Evolutionary conservation across 2,797 vertebrate genomes (phyloP).

Genomic region (Chaetophractus vellerosus): DNA sequence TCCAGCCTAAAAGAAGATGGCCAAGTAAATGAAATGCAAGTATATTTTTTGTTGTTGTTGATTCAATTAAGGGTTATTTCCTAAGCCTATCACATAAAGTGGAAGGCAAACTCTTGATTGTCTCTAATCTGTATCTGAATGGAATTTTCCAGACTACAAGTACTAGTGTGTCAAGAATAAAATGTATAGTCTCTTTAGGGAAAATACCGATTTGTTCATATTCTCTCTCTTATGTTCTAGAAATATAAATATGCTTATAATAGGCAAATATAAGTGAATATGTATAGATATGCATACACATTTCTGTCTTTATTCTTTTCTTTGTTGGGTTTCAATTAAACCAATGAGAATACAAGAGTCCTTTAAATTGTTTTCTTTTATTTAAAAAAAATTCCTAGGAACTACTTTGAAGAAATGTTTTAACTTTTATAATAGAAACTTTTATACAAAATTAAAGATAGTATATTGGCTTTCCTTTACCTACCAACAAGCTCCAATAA

Average conservation of each 20-base stretch:
- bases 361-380: background rate
- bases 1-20: conserved; percentile 29
- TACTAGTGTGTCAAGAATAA: conserved; percentile 62
- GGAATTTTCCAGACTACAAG: conserved; percentile 73
- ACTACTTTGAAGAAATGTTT: background rate
- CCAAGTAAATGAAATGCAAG: background rate
- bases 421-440: conserved; percentile 1
- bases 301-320: background rate
- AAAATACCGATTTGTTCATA: background rate
- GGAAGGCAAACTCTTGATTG: conserved; percentile 27
- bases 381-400: background rate
- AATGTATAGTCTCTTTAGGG: conserved; percentile 55
- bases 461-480: background rate
- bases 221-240: background rate
- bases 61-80: conserved; percentile 40
- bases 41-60: background rate
- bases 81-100: background rate
- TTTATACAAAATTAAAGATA: conserved; percentile 19
- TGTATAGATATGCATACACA: too few relatives aligned
- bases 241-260: conserved; percentile 52
- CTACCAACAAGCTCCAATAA: background rate
- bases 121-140: conserved; percentile 68
- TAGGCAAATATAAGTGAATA: background rate
- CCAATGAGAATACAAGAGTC: conserved; percentile 49
- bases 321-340: conserved; percentile 44